Conservation (phyloP, 2,113 vertebrate species). For the Oreochromis aureus region DNA sequence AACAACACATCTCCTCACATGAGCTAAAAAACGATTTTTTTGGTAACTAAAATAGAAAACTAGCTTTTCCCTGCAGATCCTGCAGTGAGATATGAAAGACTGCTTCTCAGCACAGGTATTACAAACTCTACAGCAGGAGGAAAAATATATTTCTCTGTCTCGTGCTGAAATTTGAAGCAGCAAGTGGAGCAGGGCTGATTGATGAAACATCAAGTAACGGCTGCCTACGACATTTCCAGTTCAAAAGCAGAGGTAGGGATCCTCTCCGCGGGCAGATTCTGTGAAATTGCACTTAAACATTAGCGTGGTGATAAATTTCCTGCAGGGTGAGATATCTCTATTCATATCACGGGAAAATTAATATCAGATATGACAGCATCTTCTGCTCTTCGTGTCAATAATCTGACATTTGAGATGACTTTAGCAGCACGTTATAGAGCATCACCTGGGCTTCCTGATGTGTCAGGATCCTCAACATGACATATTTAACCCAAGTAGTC, state of each 20-base stretch:
- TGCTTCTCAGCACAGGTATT: background rate
- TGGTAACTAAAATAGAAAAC: background rate
- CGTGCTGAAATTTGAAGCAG: background rate
- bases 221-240: background rate
- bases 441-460: background rate
- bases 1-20: background rate
- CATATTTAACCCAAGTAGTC: background rate
- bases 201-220: background rate
- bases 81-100: background rate
- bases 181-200: background rate
- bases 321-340: background rate
- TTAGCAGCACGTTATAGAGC: background rate
- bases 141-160: background rate
- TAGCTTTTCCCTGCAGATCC: fast-evolving
- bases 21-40: too few relatives aligned
- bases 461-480: background rate
- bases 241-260: background rate
- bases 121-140: background rate
- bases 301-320: background rate
- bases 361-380: background rate
- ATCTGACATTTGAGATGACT: background rate
- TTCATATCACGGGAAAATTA: background rate
- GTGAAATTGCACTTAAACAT: background rate
- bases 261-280: background rate
- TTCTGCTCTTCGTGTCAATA: background rate